phyloP scores from a whole-genome alignment of 2,888 invertebrate genomes.

The Yponomeuta plumbellus region DNA sequence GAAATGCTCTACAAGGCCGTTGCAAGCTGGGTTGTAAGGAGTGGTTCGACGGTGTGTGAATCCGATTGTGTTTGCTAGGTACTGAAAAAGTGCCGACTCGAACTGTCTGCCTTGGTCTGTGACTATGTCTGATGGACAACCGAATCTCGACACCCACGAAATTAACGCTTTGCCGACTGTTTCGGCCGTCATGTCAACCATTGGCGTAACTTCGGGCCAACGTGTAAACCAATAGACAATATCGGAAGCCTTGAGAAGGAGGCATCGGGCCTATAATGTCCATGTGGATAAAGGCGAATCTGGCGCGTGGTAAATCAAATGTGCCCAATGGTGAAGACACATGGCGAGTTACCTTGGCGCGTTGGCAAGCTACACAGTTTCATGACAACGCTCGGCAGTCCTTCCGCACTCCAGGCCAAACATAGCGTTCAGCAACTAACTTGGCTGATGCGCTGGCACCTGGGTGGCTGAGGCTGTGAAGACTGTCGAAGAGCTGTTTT shows the following conservation, averaged over 20 bases:
- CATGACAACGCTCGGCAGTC: conserved; percentile 35
- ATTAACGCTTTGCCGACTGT: conserved; percentile 15
- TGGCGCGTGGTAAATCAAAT: conserved; percentile 18
- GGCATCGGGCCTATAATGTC: conserved; percentile 26
- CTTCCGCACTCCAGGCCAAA: conserved; percentile 38
- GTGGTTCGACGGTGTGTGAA: conserved; percentile 26
- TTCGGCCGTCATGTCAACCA: conserved; percentile 16
- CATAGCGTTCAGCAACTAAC: conserved; percentile 12
- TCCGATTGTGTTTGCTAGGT: conserved; percentile 22
- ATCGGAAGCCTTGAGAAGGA: conserved; percentile 22
- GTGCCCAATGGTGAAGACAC: conserved; percentile 21
- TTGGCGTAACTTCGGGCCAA: conserved; percentile 22
- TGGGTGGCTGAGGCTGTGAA: conserved; percentile 8
- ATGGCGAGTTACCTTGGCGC: conserved; percentile 35
- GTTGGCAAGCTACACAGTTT: conserved; percentile 35
- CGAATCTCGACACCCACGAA: conserved; percentile 17
- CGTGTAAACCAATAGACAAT: conserved; percentile 27
- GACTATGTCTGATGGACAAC: conserved; percentile 17
- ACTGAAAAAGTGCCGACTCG: conserved; percentile 26
- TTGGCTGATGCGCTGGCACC: conserved; percentile 11
- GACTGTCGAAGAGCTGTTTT: background rate
- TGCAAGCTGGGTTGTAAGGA: conserved; percentile 27
- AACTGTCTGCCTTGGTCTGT: conserved; percentile 34
- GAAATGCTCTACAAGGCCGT: conserved; percentile 31
- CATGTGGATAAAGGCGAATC: conserved; percentile 22